Base-by-base conservation (phyloP, 1,140 invertebrate genomes). In the Apis cerana region DNA sequence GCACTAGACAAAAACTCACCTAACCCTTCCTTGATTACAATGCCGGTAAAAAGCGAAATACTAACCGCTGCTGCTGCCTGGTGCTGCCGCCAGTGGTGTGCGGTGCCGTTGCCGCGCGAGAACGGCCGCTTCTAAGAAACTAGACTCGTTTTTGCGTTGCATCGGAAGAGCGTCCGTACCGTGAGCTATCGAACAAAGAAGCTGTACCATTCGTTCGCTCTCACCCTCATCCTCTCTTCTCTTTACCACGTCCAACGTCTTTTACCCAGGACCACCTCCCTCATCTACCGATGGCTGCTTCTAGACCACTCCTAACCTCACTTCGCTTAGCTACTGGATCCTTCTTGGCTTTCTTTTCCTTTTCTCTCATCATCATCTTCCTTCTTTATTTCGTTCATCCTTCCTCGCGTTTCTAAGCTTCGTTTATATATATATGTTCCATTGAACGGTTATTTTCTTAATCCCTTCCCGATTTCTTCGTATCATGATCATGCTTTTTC, bases 1-100 rank as follows among this genome's bases (percentile, higher is more conserved):
- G 82, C 56, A 75, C 75, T 76, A 82, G 88, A 91, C 93, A 94
- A 94, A 94, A 94, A 94, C 93, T 93, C 92, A 92, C 92, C 94
- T 94, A 94, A 94, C 94, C 94, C 94, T 94, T 94, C 93, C 94
- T 94, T 94, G 93, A 94, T 94, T 94, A 94, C 94, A 94, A 94
- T 94, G 91, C 91, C 91, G 85, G 93, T 91, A 94, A 94, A 94
- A 94, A 94, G 92, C 92, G 92, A 94, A 94, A 94, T 94, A 94
- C 93, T 94, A 94, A 94, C 93, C 93, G 93, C 93, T 91, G 93
- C 88, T 21, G 69, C 75, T 33, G 62, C 17, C 56, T 48, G 71
- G 64, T 64, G 75, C 19, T 12, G 64, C 78, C 71, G 80, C 75
- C 65, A 52, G 13, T 70, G 48, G 68, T 52, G 68, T 67, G 58